Evolutionary conservation across 2,113 vertebrate species (phyloP), one percentile per base, ranked within the genome.

Genomic region (Acanthisitta chloris): DNA sequence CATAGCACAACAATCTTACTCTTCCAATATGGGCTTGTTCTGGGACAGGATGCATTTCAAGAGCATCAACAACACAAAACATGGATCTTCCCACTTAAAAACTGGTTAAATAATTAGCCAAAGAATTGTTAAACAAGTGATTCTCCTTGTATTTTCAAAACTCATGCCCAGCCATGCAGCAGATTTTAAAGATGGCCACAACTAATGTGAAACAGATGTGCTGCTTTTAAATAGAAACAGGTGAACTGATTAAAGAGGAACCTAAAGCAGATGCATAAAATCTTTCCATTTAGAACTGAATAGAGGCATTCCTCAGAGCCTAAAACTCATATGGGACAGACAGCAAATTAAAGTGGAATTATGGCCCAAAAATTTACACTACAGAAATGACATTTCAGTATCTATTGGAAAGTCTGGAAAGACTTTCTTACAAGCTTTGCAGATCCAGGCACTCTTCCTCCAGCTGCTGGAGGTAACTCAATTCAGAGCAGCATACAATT

Each of bases 191-290:
- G 90, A 97, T 96, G 92, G 81, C 78, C 88, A 92, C 67, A 48
- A 82, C 54, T 95, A 95, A 97, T 9, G 36, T 57, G 82, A 96
- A 97, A 85, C 97, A 97, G 67, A 96, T 96, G 95, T 80, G 58
- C 55, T 88, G 65, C 54, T 83, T 92, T 96, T 96, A 97, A 97
- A 86, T 79, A 96, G 94, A 97, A 97, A 95, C 96, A 96, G 94
- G 97, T 97, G 94, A 96, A 91, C 81, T 86, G 83, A 96, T 93
- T 97, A 93, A 96, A 96, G 71, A 90, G 58, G 92, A 96, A 96
- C 84, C 62, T 86, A 92, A 97, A 96, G 86, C 96, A 97, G 93
- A 97, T 96, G 90, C 10, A 2, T 93, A 96, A 96, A 96, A 88
- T 94, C 92, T 95, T 96, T 96, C 90, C 46, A 88, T 81, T 97